Evolutionary conservation across 2,888 invertebrate species (phyloP).

Genomic region (Anarsia innoxiella): DNA sequence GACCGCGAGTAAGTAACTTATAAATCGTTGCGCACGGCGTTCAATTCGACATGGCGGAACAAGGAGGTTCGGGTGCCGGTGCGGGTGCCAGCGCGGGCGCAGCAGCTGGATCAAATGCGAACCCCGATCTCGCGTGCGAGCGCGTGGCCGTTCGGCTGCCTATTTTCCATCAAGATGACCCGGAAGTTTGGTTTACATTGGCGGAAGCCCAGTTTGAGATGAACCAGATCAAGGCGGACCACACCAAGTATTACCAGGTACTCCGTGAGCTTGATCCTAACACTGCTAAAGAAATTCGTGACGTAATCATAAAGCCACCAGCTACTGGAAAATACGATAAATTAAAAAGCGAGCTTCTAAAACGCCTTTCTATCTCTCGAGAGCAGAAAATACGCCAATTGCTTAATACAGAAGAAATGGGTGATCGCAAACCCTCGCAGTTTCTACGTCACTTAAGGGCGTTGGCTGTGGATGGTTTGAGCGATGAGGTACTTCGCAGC

Average conservation of each 20-base stretch:
- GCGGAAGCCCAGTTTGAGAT: not conserved
- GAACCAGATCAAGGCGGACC: not conserved
- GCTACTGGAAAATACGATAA: not conserved
- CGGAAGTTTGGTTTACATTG: not conserved
- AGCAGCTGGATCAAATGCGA: too few species aligned
- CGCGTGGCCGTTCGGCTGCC: not conserved
- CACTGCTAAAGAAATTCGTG: not conserved
- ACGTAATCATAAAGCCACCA: not conserved
- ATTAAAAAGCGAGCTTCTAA: not conserved
- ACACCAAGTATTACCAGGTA: not conserved
- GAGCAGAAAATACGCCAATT: slow-evolving; percentile 1
- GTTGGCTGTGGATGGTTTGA: not conserved
- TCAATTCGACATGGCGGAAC: too few species aligned
- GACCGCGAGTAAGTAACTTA: too few species aligned
- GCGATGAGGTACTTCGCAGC: not conserved
- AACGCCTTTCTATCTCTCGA: not conserved
- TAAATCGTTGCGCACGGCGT: too few species aligned
- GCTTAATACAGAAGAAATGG: not conserved
- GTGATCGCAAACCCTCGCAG: slow-evolving; percentile 5
- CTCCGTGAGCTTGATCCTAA: not conserved
- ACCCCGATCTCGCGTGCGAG: too few species aligned
- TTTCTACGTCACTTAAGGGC: slow-evolving; percentile 1
- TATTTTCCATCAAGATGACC: not conserved
- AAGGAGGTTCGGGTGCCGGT: too few species aligned
- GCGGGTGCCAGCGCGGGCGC: too few species aligned